Percentiles rank a stretch among this genome's conserved stretches.
Evolutionary conservation across 2,888 invertebrate genomes (phyloP).

Genomic region (Calameuta filiformis): DNA sequence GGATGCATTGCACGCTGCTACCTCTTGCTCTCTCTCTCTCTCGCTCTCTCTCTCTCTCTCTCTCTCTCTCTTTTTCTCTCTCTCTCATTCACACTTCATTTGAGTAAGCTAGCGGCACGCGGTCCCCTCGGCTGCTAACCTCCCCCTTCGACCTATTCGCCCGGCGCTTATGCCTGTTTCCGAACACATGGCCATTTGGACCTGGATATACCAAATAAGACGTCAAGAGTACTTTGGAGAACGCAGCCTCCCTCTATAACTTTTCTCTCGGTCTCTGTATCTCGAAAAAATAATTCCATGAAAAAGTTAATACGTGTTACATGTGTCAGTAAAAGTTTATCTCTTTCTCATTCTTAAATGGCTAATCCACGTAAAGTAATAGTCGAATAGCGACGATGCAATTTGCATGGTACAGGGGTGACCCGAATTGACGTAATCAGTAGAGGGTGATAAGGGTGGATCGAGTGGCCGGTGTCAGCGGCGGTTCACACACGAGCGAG

Average conservation of each 20-base stretch:
- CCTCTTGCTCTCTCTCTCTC: conserved; percentile 27
- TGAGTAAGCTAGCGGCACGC: not conserved
- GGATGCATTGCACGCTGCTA: conserved; percentile 52
- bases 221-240: not conserved
- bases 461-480: not conserved
- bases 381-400: not conserved
- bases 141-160: not conserved
- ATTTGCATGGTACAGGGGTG: not conserved
- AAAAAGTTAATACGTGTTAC: not conserved
- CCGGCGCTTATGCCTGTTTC: not conserved
- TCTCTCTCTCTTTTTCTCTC: conserved; percentile 13
- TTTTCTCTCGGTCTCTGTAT: not conserved
- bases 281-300: not conserved
- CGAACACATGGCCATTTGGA: not conserved
- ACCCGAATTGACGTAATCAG: not conserved
- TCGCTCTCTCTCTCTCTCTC: conserved; percentile 20
- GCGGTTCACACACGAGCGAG: not conserved
- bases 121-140: not conserved
- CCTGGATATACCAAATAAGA: not conserved
- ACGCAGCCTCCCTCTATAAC: not conserved
- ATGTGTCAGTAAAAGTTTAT: not conserved
- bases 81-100: not conserved
- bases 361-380: not conserved
- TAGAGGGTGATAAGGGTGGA: not conserved
- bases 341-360: not conserved